Conservation (phyloP, 2,888 invertebrate genomes). For the Protophormia terraenovae region DNA sequence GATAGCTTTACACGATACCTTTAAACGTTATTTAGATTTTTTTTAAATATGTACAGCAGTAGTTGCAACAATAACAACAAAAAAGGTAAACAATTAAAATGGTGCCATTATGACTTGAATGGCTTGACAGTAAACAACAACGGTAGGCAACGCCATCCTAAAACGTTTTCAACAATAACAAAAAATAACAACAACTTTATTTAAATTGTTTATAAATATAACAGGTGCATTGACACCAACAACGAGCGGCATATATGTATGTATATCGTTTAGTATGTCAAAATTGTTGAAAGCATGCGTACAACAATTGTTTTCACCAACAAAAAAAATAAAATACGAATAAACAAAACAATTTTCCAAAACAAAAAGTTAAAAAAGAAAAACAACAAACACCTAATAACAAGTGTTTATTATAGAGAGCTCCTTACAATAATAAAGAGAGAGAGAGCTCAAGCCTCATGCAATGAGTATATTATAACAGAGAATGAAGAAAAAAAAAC, state of each 20-base stretch:
- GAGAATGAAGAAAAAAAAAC: slow-evolving; percentile 14
- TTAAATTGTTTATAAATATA: slow-evolving; percentile 42
- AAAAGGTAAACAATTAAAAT: slow-evolving; percentile 43
- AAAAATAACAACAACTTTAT: slow-evolving; percentile 7
- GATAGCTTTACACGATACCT: not conserved
- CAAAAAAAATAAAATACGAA: slow-evolving; percentile 45
- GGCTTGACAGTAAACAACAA: slow-evolving; percentile 54
- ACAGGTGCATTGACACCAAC: slow-evolving; percentile 64
- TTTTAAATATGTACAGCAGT: not conserved
- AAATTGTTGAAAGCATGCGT: slow-evolving; percentile 44
- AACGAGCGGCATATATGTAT: slow-evolving; percentile 27
- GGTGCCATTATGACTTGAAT: slow-evolving; percentile 53
- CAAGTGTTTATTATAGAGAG: slow-evolving; percentile 57
- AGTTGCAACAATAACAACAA: slow-evolving; percentile 1
- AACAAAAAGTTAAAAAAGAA: slow-evolving; percentile 10
- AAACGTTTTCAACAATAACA: not conserved
- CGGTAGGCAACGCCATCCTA: not conserved
- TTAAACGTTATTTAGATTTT: not conserved
- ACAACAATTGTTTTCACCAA: slow-evolving; percentile 66
- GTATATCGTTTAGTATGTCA: not conserved
- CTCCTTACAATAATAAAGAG: too few species aligned
- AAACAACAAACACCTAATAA: slow-evolving; percentile 28
- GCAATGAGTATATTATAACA: not conserved
- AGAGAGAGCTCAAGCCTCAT: too few species aligned
- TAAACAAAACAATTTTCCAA: slow-evolving; percentile 57